Evolutionary conservation across 2,113 vertebrate species (phyloP).

Genomic region (Embiotoca jacksoni): DNA sequence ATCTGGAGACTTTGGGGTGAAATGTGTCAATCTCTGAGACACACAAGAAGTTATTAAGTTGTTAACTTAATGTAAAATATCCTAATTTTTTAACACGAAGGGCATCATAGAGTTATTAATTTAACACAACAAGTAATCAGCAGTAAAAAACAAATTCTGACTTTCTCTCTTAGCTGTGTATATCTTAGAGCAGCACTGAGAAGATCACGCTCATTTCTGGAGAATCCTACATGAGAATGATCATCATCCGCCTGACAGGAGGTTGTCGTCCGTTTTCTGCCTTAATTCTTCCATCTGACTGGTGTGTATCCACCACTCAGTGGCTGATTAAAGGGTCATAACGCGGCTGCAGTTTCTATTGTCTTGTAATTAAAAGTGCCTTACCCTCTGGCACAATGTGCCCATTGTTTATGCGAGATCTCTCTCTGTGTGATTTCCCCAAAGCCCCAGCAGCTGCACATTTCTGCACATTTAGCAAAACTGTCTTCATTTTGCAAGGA

Average conservation of each 20-base stretch:
- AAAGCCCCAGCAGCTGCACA: constrained; percentile 24
- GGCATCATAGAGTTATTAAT: no score
- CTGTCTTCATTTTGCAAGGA: constrained; percentile 61
- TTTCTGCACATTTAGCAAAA: constrained; percentile 72
- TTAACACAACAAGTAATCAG: no score
- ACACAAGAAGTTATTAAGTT: no score
- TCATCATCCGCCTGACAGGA: constrained; percentile 43
- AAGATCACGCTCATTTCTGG: constrained; percentile 3
- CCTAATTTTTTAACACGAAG: no score
- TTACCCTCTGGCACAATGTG: constrained; percentile 41
- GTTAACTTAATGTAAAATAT: no score
- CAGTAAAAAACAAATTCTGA: no score
- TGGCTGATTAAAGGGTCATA: constrained; percentile 46
- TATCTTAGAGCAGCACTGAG: neutral
- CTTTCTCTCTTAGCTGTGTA: no score
- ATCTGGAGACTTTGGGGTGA: no score
- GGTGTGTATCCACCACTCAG: constrained; percentile 21
- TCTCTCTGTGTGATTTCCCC: constrained; percentile 52
- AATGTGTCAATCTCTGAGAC: no score
- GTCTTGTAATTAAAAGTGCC: constrained; percentile 66
- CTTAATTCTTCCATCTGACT: constrained; percentile 26
- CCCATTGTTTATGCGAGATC: constrained; percentile 60
- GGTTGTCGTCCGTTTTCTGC: neutral
- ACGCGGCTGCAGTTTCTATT: neutral
- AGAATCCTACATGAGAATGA: constrained; percentile 12